These are phyloP conservation scores for Rhyacichthys aspro DNA, from an alignment of 2,797 vertebrate species.

Conservation along the genomic window DNA sequence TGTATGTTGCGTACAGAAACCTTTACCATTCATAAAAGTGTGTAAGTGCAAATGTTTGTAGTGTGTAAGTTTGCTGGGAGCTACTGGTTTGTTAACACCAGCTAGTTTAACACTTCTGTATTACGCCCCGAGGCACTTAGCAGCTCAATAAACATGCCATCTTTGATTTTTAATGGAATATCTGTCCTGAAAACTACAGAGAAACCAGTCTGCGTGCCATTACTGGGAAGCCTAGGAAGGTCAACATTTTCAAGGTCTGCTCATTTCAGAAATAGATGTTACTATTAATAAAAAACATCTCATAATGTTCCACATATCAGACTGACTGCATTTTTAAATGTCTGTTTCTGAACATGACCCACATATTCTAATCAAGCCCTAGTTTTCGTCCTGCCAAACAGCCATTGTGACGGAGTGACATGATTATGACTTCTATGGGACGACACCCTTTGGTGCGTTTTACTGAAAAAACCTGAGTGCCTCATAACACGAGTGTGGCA, in stretches of 20 bases:
- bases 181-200: neutral
- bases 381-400: constrained; percentile 11
- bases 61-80: no score
- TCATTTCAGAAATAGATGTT: no score
- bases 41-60: no score
- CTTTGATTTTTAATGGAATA: neutral
- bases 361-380: constrained; percentile 17
- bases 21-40: no score
- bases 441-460: constrained; percentile 12
- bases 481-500: constrained; percentile 23
- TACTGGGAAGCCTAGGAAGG: neutral
- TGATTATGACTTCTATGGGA: constrained; percentile 14
- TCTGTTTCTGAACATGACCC: constrained; percentile 5
- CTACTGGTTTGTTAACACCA: neutral
- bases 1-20: no score
- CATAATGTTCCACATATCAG: neutral
- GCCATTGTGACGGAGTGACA: constrained; percentile 19
- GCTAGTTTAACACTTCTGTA: neutral
- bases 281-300: no score
- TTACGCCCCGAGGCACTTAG: neutral
- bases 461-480: neutral
- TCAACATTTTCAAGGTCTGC: neutral
- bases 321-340: constrained; percentile 19
- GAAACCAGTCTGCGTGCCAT: neutral
- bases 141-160: neutral